These are phyloP conservation scores for Daubentonia madagascariensis DNA, from an alignment of 2,113 vertebrate species.

Conservation along the genomic window DNA sequence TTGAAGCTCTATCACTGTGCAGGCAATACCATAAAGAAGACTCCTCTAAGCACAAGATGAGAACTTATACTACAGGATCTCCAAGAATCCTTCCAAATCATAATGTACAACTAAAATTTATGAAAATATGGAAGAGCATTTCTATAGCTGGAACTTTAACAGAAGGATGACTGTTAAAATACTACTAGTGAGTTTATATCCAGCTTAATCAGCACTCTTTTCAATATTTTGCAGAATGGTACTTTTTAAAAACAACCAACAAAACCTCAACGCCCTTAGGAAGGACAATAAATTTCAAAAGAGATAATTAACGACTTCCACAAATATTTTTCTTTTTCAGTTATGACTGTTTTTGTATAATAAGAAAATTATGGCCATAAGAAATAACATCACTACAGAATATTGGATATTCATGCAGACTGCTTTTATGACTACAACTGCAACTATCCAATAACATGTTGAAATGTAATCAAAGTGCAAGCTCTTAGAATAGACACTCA, in stretches of 20 bases:
- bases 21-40: not conserved
- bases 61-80: not conserved
- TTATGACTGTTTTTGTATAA: not conserved
- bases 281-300: slow-evolving; percentile 35
- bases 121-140: not conserved
- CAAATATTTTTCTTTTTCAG: slow-evolving; percentile 2
- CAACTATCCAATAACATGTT: slow-evolving; percentile 21
- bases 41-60: not conserved
- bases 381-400: slow-evolving; percentile 5
- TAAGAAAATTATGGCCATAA: not conserved
- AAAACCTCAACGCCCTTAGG: slow-evolving; percentile 22
- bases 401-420: not conserved
- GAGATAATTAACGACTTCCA: slow-evolving; percentile 17
- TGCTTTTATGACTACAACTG: not conserved
- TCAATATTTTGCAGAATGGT: not conserved
- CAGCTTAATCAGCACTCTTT: not conserved
- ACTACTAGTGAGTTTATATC: not conserved
- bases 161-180: slow-evolving; percentile 9
- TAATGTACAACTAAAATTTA: not conserved
- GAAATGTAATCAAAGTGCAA: slow-evolving; percentile 54
- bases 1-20: not conserved
- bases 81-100: not conserved
- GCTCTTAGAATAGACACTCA: slow-evolving; percentile 51
- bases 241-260: not conserved
- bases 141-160: not conserved